A percentile compares a stretch with the other conserved stretches of the same genome.
phyloP scores from a whole-genome alignment of 1,140 invertebrate species.

The Drosophila bifasciata region DNA sequence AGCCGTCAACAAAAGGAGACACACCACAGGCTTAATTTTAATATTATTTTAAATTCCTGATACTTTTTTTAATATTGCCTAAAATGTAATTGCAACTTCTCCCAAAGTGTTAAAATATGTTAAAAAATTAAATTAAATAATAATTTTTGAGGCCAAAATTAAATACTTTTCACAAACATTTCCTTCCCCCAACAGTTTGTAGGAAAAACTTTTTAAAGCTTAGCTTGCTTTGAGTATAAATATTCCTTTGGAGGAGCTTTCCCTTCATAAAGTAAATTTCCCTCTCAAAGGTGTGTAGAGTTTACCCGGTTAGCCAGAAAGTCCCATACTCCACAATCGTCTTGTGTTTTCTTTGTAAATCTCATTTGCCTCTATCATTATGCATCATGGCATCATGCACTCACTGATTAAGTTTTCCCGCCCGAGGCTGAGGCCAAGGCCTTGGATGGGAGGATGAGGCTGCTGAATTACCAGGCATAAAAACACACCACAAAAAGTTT shows the following conservation, averaged over 20 bases:
- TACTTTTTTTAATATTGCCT: not conserved
- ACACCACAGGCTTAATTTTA: conserved; percentile 10
- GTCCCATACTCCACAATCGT: not conserved
- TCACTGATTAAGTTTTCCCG: conserved; percentile 57
- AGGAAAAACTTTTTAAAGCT: too few species aligned
- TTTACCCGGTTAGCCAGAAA: conserved; percentile 3
- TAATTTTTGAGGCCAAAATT: too few species aligned
- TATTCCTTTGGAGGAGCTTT: not conserved
- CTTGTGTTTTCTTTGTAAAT: conserved; percentile 38
- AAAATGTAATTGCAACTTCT: too few species aligned
- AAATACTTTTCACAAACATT: too few species aligned
- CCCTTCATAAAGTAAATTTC: not conserved
- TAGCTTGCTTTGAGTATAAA: not conserved
- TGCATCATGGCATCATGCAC: conserved; percentile 41
- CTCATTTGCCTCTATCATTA: conserved; percentile 52
- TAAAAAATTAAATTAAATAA: too few species aligned
- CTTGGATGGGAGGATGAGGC: not conserved
- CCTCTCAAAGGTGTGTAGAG: conserved; percentile 10
- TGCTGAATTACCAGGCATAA: conserved; percentile 36
- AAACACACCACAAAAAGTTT: conserved; percentile 17
- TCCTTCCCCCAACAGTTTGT: too few species aligned
- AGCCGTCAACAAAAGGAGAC: conserved; percentile 29
- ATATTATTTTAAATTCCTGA: conserved; percentile 2
- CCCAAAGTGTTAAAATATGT: too few species aligned
- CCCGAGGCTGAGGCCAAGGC: conserved; percentile 20